A percentile compares a stretch with the other conserved stretches of the same genome.
phyloP scores from a whole-genome alignment of 92 coral and sea anemone genomes.

The Scolanthus callimorphus region DNA sequence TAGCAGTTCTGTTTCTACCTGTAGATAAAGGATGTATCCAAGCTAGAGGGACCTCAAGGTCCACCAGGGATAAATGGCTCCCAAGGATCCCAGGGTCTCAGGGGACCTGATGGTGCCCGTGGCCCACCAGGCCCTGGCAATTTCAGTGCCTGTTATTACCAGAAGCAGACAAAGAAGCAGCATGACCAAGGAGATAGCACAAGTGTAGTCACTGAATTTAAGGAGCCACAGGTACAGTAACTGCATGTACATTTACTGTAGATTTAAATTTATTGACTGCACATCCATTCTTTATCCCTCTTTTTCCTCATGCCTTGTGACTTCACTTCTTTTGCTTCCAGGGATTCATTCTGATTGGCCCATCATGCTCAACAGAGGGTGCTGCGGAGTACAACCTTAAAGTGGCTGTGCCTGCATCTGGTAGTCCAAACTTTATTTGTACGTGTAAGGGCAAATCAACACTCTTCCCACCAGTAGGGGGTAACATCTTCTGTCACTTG shows the following conservation, averaged over 20 bases:
- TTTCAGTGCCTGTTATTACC: constrained; percentile 30
- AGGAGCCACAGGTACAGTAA: constrained; percentile 10
- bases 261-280: no score
- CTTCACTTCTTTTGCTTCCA: constrained; percentile 2
- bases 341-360: constrained; percentile 37
- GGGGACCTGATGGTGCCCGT: constrained; percentile 22
- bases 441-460: constrained; percentile 26
- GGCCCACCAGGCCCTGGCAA: constrained; percentile 61
- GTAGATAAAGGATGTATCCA: constrained; percentile 5
- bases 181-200: constrained; percentile 1
- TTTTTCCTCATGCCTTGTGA: no score
- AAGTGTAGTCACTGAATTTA: background rate
- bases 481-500: constrained; percentile 23
- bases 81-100: constrained; percentile 15
- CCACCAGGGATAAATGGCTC: constrained; percentile 28
- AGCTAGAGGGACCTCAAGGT: constrained; percentile 26
- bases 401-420: constrained; percentile 6
- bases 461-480: constrained; percentile 14
- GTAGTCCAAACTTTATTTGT: constrained; percentile 25
- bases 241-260: background rate
- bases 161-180: background rate
- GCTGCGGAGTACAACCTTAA: constrained; percentile 24
- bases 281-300: no score
- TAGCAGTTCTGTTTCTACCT: no score
- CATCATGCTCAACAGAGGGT: constrained; percentile 39